Conservation (phyloP, 2,888 invertebrate genomes). For the Lithodes maja region DNA sequence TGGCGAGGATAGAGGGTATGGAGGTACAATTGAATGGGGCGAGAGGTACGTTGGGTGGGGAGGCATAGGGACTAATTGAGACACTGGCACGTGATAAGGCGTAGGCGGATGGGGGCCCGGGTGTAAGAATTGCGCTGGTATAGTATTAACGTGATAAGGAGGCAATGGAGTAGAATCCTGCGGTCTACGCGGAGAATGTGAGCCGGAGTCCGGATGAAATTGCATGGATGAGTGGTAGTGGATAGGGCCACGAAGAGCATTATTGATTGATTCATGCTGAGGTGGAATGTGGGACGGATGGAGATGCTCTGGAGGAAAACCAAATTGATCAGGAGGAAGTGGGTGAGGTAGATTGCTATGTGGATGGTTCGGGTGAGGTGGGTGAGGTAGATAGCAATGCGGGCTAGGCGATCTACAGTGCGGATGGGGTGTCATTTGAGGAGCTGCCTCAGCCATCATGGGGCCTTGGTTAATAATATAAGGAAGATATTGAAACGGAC, state of each 20-base stretch:
- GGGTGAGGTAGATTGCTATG: constrained; percentile 6
- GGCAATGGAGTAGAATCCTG: constrained; percentile 6
- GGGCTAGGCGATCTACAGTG: no score
- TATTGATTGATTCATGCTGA: not conserved
- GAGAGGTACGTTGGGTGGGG: not conserved
- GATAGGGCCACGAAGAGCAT: not conserved
- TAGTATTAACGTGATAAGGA: not conserved
- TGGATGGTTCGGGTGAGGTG: constrained; percentile 17
- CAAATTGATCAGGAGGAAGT: not conserved
- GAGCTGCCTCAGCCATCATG: no score
- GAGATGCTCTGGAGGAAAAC: not conserved
- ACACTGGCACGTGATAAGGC: not conserved
- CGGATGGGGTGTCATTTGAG: no score
- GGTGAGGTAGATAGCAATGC: not conserved
- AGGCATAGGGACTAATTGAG: not conserved
- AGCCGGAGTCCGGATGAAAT: not conserved
- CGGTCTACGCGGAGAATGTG: not conserved
- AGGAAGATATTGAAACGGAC: not conserved
- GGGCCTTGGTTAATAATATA: not conserved
- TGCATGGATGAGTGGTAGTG: not conserved
- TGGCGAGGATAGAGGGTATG: not conserved
- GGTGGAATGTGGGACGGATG: constrained; percentile 2
- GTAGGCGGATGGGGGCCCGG: not conserved
- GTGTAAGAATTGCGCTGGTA: not conserved
- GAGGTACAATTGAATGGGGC: not conserved